A percentile compares a stretch with the other conserved stretches of the same genome.
Evolutionary conservation across 2,888 invertebrate species (phyloP).

Genomic region (Kryphioiulus occultus): DNA sequence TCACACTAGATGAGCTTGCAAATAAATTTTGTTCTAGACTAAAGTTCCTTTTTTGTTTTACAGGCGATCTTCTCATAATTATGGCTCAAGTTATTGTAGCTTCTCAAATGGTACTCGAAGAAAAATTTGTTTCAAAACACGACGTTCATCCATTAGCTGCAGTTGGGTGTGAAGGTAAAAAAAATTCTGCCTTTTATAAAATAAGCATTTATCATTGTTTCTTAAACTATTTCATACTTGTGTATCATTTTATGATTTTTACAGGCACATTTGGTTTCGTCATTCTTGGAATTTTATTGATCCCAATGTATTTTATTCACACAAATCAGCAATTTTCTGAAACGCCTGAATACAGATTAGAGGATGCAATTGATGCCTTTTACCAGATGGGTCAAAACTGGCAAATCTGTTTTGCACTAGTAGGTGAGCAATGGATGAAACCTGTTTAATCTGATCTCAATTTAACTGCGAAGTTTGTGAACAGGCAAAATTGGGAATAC

Average conservation of each 20-base stretch:
- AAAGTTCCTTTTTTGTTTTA: conserved; percentile 53
- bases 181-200: not conserved
- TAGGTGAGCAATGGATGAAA: conserved; percentile 65
- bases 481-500: conserved; percentile 51
- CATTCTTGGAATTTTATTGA: conserved; percentile 70
- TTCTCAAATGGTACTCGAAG: conserved; percentile 93
- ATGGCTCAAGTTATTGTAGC: conserved; percentile 80
- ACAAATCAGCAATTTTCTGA: conserved; percentile 54
- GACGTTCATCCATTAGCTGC: conserved; percentile 90
- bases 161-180: conserved; percentile 88
- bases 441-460: conserved; percentile 44
- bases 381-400: conserved; percentile 77
- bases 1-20: not conserved
- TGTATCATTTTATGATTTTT: conserved; percentile 45
- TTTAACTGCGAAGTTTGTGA: conserved; percentile 57
- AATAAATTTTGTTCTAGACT: not conserved
- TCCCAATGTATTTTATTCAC: conserved; percentile 79
- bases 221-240: conserved; percentile 51
- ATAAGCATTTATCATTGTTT: conserved; percentile 56
- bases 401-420: conserved; percentile 71
- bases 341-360: conserved; percentile 66
- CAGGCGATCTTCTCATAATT: conserved; percentile 69
- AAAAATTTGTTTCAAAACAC: conserved; percentile 82
- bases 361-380: conserved; percentile 85
- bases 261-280: conserved; percentile 73